Conservation (phyloP, 92 coral and sea anemone species). For the Umimayanthus chanpuru region DNA sequence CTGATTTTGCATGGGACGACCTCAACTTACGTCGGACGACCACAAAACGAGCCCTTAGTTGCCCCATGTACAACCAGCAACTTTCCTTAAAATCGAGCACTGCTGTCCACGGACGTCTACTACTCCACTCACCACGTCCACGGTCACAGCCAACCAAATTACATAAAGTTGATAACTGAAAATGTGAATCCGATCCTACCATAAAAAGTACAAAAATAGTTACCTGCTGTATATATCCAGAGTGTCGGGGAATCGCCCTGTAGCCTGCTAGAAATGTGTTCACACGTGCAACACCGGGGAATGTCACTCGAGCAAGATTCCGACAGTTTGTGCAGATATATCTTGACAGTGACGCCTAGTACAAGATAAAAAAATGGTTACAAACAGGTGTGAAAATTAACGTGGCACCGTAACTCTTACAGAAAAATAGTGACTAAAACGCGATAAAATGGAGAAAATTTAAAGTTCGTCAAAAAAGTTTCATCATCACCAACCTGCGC, state of each 20-base stretch:
- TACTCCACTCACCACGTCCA: background rate
- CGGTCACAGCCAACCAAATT: background rate
- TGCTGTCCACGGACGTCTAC: no score
- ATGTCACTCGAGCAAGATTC: conserved; percentile 62
- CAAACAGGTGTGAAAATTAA: background rate
- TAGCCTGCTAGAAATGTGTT: background rate
- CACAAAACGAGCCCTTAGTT: no score
- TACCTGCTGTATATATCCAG: conserved; percentile 31
- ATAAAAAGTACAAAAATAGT: background rate
- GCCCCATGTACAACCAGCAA: no score
- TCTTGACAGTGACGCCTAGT: conserved; percentile 71
- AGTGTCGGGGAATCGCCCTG: conserved; percentile 2
- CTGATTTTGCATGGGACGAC: no score
- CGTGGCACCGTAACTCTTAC: background rate
- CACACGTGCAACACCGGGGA: conserved; percentile 69
- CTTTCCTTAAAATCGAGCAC: no score
- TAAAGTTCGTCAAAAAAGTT: conserved; percentile 4
- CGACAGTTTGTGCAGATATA: conserved; percentile 79
- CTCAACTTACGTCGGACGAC: no score
- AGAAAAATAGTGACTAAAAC: background rate
- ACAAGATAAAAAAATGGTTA: background rate
- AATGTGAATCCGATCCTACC: background rate
- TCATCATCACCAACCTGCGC: conserved; percentile 82
- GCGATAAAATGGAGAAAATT: background rate
- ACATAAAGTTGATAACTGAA: background rate